Evolutionary conservation across 2,113 vertebrate species (phyloP).

Genomic region (Ascaphus truei): DNA sequence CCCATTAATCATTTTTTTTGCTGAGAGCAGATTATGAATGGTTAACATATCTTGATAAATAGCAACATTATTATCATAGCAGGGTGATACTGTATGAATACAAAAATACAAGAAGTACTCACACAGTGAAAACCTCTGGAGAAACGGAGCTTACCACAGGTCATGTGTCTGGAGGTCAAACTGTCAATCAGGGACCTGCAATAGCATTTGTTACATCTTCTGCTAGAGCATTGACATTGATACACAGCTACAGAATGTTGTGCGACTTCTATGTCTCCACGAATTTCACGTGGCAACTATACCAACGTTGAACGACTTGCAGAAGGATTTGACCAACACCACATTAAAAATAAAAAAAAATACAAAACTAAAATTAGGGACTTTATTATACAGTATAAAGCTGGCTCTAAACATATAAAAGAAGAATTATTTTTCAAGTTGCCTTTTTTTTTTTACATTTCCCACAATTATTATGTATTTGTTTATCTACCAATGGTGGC

Average conservation of each 20-base stretch:
- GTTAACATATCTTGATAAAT: slow-evolving; percentile 46
- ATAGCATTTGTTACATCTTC: background rate
- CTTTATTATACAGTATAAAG: too few species aligned
- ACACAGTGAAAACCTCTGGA: slow-evolving; percentile 40
- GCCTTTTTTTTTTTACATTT: too few species aligned
- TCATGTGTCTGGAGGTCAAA: slow-evolving; percentile 23
- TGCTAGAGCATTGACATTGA: background rate
- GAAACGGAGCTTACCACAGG: slow-evolving; percentile 35
- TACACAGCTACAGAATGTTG: background rate
- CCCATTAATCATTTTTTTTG: slow-evolving; percentile 22
- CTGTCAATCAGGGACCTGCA: background rate
- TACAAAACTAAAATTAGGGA: too few species aligned
- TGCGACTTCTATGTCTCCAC: too few species aligned
- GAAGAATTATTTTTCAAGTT: too few species aligned
- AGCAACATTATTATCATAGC: slow-evolving; percentile 46
- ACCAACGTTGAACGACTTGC: too few species aligned
- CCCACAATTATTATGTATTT: too few species aligned
- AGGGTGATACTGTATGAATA: slow-evolving; percentile 31
- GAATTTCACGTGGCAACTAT: too few species aligned
- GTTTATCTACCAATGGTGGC: too few species aligned
- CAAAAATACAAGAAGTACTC: slow-evolving; percentile 29
- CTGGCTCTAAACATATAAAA: too few species aligned
- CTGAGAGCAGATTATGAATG: slow-evolving; percentile 38
- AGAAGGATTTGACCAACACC: too few species aligned
- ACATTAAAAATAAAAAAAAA: too few species aligned